Evolutionary conservation across 1,140 invertebrate genomes (phyloP).

Genomic region (Neotoxoptera formosana): DNA sequence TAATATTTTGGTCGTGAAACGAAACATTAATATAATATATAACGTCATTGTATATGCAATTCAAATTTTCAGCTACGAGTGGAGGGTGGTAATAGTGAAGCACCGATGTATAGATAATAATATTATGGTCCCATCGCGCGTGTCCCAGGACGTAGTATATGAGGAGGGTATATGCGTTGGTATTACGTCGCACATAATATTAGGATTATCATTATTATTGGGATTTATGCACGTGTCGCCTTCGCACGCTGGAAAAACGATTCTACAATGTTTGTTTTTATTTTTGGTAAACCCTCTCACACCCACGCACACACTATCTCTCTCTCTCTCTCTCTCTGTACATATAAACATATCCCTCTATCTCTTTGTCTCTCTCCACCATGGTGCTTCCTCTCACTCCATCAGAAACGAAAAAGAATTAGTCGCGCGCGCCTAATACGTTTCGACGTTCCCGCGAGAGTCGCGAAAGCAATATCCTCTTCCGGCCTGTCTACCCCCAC

Average conservation of each 20-base stretch:
- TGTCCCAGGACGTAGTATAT: neutral
- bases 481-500: neutral
- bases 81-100: neutral
- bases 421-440: neutral
- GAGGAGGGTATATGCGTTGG: neutral
- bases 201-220: neutral
- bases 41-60: neutral
- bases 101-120: neutral
- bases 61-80: neutral
- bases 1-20: neutral
- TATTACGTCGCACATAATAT: neutral
- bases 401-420: slow-evolving; percentile 4
- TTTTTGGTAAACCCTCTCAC: neutral
- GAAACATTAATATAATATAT: neutral
- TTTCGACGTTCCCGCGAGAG: slow-evolving; percentile 27
- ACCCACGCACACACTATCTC: no score
- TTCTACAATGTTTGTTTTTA: neutral
- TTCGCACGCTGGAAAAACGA: neutral
- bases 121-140: neutral
- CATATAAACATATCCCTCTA: neutral
- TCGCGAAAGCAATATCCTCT: slow-evolving; percentile 26
- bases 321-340: neutral
- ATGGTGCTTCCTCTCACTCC: neutral
- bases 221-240: neutral
- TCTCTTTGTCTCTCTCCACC: neutral